Base-by-base conservation (phyloP, 2,888 invertebrate species). In the Drosophila borealis region DNA sequence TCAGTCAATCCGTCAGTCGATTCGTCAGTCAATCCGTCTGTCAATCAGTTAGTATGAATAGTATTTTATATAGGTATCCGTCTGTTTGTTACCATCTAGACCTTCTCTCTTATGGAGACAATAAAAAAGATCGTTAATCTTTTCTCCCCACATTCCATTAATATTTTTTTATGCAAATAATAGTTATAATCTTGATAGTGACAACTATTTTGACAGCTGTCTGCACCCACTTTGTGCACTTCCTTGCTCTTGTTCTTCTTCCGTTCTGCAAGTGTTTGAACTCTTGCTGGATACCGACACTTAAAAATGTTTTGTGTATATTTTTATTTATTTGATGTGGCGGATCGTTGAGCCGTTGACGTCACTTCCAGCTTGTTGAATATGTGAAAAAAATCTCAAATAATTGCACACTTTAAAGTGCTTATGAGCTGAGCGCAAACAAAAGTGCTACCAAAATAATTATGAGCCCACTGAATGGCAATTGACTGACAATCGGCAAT, bases 381-480 rank as follows among this genome's bases (percentile, higher is more conserved):
- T 14, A 25, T 11, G 33, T 9, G 14, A 17, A 34, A 25, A 41
- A 50, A 69, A 79, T 44, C 62, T 61, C 73, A 78, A 82, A 83
- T 78, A 78, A 83, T 86, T 81, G 82, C 77, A 70, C 85, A 81
- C 82, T 72, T 74, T 70, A 85, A 85, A 74, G 82, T 66, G 78
- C 77, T 77, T 81, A 70, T 41, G 37, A 56, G 70, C 53, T 66
- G 39, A 57, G 45, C 72, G 61, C 60, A 75, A 64, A 51, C 56
- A 63, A 70, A 56, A 56, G 25, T 42, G 53, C 59, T 46, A 36
- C 19, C 65, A 54, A 41, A 53, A 56, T 48, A 48, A 59, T 73
- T 70, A 44, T 37, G 21, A 14, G 62, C 34, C 21, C 14, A 51
- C 59, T 62, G 68, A 57, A 50, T 59, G 63, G 29, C 59, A 59